A percentile compares a stretch with the other conserved stretches of the same genome.
Conservation (phyloP, 2,113 vertebrate genomes). For the Podocnemis expansa region DNA sequence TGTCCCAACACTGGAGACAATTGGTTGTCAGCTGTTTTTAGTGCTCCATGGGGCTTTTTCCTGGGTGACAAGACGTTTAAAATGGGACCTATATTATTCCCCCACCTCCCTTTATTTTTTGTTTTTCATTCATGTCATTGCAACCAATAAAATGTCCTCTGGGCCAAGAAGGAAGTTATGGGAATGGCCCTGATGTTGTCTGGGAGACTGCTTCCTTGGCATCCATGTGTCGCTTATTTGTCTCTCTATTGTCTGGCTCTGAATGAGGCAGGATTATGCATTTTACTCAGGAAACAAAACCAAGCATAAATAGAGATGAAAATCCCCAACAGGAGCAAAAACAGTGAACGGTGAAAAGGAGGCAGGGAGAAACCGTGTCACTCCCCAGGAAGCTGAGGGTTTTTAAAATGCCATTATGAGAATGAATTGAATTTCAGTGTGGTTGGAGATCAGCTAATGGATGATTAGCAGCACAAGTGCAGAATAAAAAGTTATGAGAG, state of each 20-base stretch:
- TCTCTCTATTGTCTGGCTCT: conserved; percentile 54
- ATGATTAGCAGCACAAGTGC: conserved; percentile 47
- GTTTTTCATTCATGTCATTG: not conserved
- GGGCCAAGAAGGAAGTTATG: conserved; percentile 39
- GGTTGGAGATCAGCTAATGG: conserved; percentile 57
- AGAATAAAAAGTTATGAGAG: not conserved
- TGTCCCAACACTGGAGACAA: not conserved
- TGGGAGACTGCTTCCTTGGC: conserved; percentile 47
- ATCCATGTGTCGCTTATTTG: conserved; percentile 44
- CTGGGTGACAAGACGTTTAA: conserved; percentile 42
- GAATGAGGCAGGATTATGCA: conserved; percentile 57
- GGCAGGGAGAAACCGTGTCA: conserved; percentile 39
- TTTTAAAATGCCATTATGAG: conserved; percentile 53
- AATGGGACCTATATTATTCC: conserved; percentile 52
- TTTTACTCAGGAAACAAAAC: conserved; percentile 50
- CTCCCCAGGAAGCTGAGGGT: conserved; percentile 51
- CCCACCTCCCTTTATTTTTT: not conserved
- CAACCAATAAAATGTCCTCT: conserved; percentile 4
- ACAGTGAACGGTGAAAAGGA: conserved; percentile 34
- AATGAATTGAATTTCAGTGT: conserved; percentile 56
- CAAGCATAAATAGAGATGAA: conserved; percentile 31
- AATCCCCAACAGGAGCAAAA: conserved; percentile 21
- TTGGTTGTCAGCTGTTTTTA: conserved; percentile 29
- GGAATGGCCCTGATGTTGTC: conserved; percentile 48
- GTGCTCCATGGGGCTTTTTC: not conserved